Percentiles rank a stretch among this genome's conserved stretches.
phyloP scores from a whole-genome alignment of 1,140 invertebrate species.

The Philotrypesis tridentata region DNA sequence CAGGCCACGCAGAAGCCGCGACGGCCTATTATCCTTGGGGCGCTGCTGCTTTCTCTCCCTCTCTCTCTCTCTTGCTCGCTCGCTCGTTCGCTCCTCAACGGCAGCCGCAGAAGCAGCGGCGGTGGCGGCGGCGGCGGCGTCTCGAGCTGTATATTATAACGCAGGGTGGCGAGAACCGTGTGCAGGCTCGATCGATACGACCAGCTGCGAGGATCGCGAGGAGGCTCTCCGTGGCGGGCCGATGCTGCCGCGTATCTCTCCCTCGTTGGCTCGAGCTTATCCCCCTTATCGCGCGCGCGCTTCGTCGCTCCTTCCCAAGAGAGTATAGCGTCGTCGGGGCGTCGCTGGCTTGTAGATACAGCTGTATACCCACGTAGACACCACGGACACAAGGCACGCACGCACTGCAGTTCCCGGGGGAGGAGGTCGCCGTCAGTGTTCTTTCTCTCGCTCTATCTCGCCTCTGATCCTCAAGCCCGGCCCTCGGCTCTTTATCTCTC shows the following conservation, averaged over 20 bases:
- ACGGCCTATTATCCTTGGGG: constrained; percentile 23
- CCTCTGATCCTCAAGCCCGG: neutral
- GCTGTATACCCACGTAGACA: neutral
- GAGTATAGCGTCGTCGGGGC: neutral
- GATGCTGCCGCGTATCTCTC: neutral
- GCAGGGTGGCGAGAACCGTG: neutral
- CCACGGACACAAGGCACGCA: neutral
- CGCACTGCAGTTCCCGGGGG: neutral
- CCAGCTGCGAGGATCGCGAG: neutral
- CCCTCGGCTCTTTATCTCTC: neutral
- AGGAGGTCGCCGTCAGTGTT: neutral
- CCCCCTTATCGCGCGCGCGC: neutral
- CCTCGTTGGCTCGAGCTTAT: neutral
- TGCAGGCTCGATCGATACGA: constrained; percentile 5
- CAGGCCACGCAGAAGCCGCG: constrained; percentile 17
- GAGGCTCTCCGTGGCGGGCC: neutral
- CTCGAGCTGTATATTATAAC: neutral
- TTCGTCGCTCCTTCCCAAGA: neutral
- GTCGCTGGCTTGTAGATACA: neutral
- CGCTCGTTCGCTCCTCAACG: neutral
- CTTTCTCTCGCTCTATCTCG: neutral
- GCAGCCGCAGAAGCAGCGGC: too few relatives aligned
- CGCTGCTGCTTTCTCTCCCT: constrained; percentile 20
- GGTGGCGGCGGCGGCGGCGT: neutral
- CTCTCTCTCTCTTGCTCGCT: neutral